Base-by-base conservation (phyloP, 2,113 vertebrate species). In the Agelaius phoeniceus region DNA sequence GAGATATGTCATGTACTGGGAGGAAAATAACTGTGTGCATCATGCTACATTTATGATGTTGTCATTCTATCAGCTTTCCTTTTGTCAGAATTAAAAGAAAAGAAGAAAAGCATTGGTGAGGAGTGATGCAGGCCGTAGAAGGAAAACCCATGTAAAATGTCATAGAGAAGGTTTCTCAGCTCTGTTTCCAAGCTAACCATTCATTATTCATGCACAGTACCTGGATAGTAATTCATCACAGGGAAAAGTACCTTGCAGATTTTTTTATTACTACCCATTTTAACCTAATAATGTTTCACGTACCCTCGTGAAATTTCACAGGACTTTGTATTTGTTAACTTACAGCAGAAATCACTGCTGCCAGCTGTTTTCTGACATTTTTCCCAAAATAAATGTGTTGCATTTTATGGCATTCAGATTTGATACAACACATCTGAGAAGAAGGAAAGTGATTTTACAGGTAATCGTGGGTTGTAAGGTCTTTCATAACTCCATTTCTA, bases 1-100 rank as follows among this genome's bases (percentile, higher is more conserved):
- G 15, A 86, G 49, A 17, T 55, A 61, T 5, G 0, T 35, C 17
- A 27, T 1, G 1, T 9, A 54, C 33, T 65, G 30, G 7, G 9
- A 90, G 9, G 59, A 88, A 73, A 67, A 73, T 44, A 55, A 63
- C 15, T 9, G 2, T 46, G 12, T 52, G 6, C 31, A 44, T 57
- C 27, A 26, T 15, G 37, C 8, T 39, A 8, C 13, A n/a, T 75
- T 77, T 66, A 23, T n/a, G 7, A 80, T 30, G 13, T 13, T 46
- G n/a, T 62, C 5, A 15, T 90, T 67, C 19, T 80, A 11, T 14
- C 75, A 88, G 18, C 24, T 61, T 85, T 65, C 57, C 9, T 76
- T 86, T 73, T 65, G 17, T 68, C 41, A 49, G 23, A 62, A 84
- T n/a, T 72, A 43, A 67, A 92, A 67, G 11, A 11, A 43, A 51